A percentile compares a stretch with the other conserved stretches of the same genome.
Conservation (phyloP, 1,140 invertebrate genomes). For the Cheumatopsyche charites region DNA sequence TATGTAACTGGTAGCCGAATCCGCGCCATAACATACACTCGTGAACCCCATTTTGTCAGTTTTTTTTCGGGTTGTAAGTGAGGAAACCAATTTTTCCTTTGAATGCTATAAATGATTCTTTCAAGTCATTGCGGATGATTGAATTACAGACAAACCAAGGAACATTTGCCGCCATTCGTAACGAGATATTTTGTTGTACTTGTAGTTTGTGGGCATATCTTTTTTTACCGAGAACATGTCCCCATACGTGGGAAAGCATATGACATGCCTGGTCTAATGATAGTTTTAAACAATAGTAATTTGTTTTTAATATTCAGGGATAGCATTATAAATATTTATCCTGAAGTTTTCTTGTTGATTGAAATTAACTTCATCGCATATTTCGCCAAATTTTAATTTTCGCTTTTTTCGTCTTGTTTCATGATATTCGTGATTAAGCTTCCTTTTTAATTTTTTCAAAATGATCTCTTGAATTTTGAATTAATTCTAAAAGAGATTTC, state of each 20-base stretch:
- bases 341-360: neutral
- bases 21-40: constrained; percentile 48
- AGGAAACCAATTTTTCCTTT: constrained; percentile 49
- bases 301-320: too few relatives aligned
- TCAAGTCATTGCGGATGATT: too few relatives aligned
- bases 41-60: constrained; percentile 50
- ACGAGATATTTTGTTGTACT: too few relatives aligned
- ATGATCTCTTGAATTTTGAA: neutral
- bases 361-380: neutral
- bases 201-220: too few relatives aligned
- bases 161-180: too few relatives aligned
- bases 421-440: neutral
- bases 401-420: neutral
- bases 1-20: constrained; percentile 46
- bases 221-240: too few relatives aligned
- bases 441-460: neutral
- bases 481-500: neutral
- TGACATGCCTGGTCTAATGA: too few relatives aligned
- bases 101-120: constrained; percentile 45
- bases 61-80: constrained; percentile 50
- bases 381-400: neutral
- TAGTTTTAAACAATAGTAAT: too few relatives aligned
- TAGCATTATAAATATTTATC: neutral
- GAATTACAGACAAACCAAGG: too few relatives aligned
- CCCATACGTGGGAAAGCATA: too few relatives aligned